Base-by-base conservation (phyloP, 2,797 vertebrate genomes). In the Syndactyla subalaris region DNA sequence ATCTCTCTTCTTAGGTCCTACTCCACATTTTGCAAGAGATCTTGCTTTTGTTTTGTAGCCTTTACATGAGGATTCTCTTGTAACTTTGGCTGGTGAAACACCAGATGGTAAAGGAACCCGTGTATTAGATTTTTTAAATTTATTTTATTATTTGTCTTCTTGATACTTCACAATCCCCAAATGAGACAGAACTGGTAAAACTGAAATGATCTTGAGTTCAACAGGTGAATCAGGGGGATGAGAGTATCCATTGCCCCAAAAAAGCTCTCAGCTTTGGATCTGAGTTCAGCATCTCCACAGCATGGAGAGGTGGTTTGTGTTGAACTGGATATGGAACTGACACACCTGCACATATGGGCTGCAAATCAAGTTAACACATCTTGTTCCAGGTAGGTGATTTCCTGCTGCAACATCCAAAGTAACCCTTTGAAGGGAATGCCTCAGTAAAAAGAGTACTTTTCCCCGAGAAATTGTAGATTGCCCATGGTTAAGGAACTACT, bases 401-500 rank as follows among this genome's bases (percentile, higher is more conserved):
- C 54, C 61, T 85, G 52, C 54, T 16, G 41, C 9, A 85, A 19
- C 61, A 77, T 55, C 88, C 65, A 18, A 38, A 62, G 43, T 12
- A 88, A 79, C 73, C 17, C 34, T 91, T 85, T 68, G 67, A 88
- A 92, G n/a, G 41, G 12, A 73, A 52, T 72, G 19, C 66, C 70
- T 88, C 38, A 41, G 61, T 51, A 93, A 77, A 86, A 86, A 63
- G 26, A 74, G 21, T 18, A 34, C 52, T 88, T 89, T 92, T 41
- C 54, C 27, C 38, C 1, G 5, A 83, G 86, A 74, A 91, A 91
- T 6, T 34, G 54, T 34, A 41, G 62, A 30, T 82, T 57, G 52
- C 89, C 92, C 81, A 71, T 36, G 74, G 93, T 97, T 97, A 97
- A 98, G 96, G 93, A 97, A 96, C 66, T 93, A 95, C 2, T 41